These are phyloP conservation scores for Zaprionus ghesquierei DNA, from an alignment of 1,140 invertebrate species.

Conservation along the genomic window DNA sequence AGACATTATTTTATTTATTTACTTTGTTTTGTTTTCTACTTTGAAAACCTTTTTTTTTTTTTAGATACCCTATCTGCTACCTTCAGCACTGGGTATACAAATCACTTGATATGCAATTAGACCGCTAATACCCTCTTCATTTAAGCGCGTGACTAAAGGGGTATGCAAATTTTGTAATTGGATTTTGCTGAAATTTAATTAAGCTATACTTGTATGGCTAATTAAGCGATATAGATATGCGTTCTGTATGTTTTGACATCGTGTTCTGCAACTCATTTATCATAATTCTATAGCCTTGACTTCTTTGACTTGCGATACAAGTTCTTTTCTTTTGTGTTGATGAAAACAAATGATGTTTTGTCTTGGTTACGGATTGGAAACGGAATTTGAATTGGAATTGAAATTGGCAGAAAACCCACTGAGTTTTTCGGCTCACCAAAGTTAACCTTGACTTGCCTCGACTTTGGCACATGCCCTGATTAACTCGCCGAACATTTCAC, in stretches of 20 bases:
- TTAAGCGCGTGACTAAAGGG: background rate
- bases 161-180: background rate
- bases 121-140: background rate
- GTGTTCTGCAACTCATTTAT: slow-evolving; percentile 26
- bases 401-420: background rate
- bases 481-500: slow-evolving; percentile 45
- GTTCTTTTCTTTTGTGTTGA: slow-evolving; percentile 17
- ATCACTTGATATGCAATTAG: background rate
- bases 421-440: slow-evolving; percentile 9
- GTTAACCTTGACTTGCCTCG: slow-evolving; percentile 56
- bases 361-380: background rate
- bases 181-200: slow-evolving; percentile 25
- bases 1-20: background rate
- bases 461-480: slow-evolving; percentile 73
- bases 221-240: slow-evolving; percentile 16
- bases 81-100: background rate
- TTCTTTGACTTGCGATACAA: slow-evolving; percentile 8
- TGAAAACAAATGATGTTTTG: slow-evolving; percentile 35
- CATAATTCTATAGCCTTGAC: slow-evolving; percentile 29
- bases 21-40: too few relatives aligned
- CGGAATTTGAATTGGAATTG: background rate
- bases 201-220: slow-evolving; percentile 20
- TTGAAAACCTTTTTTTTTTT: background rate
- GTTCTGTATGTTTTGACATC: slow-evolving; percentile 31
- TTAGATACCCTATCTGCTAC: background rate